These are phyloP conservation scores for Actinopyga echinites DNA, from an alignment of 53 echinoderm and acorn worm genomes.

Conservation along the genomic window DNA sequence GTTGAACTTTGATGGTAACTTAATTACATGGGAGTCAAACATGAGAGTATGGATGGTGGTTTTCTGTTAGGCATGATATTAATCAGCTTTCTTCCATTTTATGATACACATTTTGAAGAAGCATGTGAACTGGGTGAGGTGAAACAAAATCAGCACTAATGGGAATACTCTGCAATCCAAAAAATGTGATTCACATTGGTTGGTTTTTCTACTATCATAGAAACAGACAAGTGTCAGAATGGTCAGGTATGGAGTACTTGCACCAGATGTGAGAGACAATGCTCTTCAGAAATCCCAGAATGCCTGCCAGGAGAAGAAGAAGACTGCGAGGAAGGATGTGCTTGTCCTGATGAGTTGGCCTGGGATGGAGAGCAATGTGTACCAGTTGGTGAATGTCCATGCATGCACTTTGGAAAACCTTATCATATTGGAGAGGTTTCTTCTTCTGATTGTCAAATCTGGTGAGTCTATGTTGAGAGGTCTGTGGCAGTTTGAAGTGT, in stretches of 20 bases:
- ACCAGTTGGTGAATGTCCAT: conserved; percentile 55
- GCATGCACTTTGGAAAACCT: conserved; percentile 43
- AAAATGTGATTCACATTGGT: no score
- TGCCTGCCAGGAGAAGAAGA: neutral
- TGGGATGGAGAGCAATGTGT: conserved; percentile 51
- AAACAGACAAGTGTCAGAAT: conserved; percentile 54
- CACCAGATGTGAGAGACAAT: conserved; percentile 8
- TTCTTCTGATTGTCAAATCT: conserved; percentile 64
- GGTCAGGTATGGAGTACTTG: conserved; percentile 73
- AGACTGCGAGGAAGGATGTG: conserved; percentile 72
- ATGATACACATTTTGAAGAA: neutral
- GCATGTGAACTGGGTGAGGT: no score
- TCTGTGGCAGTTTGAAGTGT: no score
- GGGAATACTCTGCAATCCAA: no score
- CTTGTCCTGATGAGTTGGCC: conserved; percentile 61
- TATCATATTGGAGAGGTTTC: conserved; percentile 17
- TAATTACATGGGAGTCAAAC: no score
- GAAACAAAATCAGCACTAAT: no score
- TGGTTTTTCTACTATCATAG: neutral
- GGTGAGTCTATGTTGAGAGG: conserved; percentile 45
- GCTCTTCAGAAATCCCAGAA: neutral
- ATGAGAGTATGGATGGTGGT: no score
- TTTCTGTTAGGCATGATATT: neutral
- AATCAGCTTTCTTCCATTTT: neutral
- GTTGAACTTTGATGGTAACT: no score